phyloP scores from a whole-genome alignment of 2,888 invertebrate genomes.

The Drosophila koepferae region DNA sequence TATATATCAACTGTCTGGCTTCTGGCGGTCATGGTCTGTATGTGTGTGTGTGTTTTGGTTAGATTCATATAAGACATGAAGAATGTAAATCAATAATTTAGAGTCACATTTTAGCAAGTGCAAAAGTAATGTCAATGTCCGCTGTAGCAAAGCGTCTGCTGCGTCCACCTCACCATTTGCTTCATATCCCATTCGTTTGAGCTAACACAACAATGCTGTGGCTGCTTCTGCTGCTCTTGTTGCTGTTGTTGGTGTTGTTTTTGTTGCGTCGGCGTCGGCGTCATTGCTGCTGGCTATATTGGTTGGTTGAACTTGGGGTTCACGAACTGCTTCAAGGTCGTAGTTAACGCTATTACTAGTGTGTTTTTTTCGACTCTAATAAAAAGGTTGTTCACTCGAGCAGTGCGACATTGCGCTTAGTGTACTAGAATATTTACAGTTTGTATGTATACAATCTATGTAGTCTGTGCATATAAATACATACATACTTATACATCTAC shows the following conservation, averaged over 20 bases:
- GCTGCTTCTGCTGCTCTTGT: slow-evolving; percentile 19
- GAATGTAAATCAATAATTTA: slow-evolving; percentile 58
- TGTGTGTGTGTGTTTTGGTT: slow-evolving; percentile 4
- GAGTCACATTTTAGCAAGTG: slow-evolving; percentile 54
- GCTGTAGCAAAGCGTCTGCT: slow-evolving; percentile 71
- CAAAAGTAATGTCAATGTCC: slow-evolving; percentile 66
- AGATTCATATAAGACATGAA: slow-evolving; percentile 57
- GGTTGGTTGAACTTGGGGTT: slow-evolving; percentile 77
- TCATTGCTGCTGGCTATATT: slow-evolving; percentile 53
- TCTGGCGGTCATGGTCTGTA: not conserved
- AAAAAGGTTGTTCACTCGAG: slow-evolving; percentile 77
- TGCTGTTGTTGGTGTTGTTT: not conserved
- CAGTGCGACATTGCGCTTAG: slow-evolving; percentile 29
- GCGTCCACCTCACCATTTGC: slow-evolving; percentile 41
- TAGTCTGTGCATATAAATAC: not conserved
- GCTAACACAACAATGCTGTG: slow-evolving; percentile 58
- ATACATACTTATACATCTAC: not conserved
- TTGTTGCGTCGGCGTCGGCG: slow-evolving; percentile 5
- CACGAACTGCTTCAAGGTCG: slow-evolving; percentile 77
- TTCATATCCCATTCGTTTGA: slow-evolving; percentile 54
- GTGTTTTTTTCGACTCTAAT: slow-evolving; percentile 73
- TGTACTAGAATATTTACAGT: slow-evolving; percentile 1
- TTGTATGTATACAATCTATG: slow-evolving; percentile 22
- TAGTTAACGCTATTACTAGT: slow-evolving; percentile 80
- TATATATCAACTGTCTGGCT: slow-evolving; percentile 12